These are phyloP conservation scores for Notodonta ziczac DNA, from an alignment of 2,888 invertebrate genomes.

Conservation along the genomic window DNA sequence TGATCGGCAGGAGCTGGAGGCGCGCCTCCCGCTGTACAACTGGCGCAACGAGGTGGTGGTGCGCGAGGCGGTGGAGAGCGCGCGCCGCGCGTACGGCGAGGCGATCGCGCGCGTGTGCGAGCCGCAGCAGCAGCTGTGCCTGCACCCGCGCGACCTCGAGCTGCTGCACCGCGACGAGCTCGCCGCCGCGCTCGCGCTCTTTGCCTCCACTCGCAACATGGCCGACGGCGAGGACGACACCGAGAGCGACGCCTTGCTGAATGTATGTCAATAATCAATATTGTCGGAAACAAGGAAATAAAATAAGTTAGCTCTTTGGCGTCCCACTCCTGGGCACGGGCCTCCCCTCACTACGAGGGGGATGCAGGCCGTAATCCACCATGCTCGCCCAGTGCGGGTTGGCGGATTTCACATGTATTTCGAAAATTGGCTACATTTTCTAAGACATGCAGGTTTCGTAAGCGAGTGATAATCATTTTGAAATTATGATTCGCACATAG, in stretches of 20 bases:
- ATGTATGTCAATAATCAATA: background rate
- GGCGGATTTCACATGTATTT: too few relatives aligned
- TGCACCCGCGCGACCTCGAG: constrained; percentile 24
- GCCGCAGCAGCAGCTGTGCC: constrained; percentile 26
- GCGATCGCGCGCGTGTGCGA: constrained; percentile 17
- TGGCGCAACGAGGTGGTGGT: constrained; percentile 1
- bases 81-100: constrained; percentile 7
- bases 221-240: constrained; percentile 13
- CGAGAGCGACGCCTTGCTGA: constrained; percentile 8
- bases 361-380: too few relatives aligned
- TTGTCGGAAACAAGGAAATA: too few relatives aligned
- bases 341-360: too few relatives aligned
- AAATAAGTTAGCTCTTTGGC: background rate
- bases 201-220: constrained; percentile 11
- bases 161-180: constrained; percentile 15
- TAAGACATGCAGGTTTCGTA: too few relatives aligned
- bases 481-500: too few relatives aligned
- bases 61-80: background rate
- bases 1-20: background rate
- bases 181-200: constrained; percentile 10
- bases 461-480: too few relatives aligned
- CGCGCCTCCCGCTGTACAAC: background rate
- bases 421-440: too few relatives aligned
- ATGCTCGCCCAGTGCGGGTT: too few relatives aligned
- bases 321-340: too few relatives aligned